phyloP scores from a whole-genome alignment of 2,113 vertebrate species.

The Callocephalon fimbriatum region DNA sequence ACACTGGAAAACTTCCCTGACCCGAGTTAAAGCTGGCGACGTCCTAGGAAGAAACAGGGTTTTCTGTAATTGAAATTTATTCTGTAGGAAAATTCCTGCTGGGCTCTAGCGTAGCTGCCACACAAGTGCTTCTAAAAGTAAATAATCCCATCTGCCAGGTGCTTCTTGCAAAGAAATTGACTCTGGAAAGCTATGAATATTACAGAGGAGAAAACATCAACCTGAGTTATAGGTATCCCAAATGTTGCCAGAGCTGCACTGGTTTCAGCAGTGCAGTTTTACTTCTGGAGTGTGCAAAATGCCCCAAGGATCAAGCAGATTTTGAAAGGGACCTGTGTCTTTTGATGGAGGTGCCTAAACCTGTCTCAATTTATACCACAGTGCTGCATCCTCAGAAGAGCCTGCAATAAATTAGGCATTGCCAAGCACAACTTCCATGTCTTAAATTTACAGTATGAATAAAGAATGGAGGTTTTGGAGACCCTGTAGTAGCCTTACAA shows the following conservation, averaged over 20 bases:
- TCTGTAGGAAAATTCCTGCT: not conserved
- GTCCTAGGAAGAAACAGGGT: rapidly evolving
- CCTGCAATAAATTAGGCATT: not conserved
- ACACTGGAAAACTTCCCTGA: not conserved
- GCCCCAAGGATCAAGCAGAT: not conserved
- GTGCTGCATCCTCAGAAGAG: not conserved
- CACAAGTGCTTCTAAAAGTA: not conserved
- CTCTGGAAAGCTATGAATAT: not conserved
- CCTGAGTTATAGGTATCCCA: not conserved
- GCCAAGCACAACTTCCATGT: not conserved
- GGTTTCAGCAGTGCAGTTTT: not conserved
- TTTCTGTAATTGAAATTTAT: not conserved
- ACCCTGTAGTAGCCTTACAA: not conserved
- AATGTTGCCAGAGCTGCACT: not conserved
- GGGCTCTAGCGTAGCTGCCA: not conserved
- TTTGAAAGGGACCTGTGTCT: not conserved
- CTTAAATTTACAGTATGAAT: not conserved
- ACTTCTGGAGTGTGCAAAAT: rapidly evolving
- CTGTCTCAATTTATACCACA: not conserved
- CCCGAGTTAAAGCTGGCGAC: not conserved
- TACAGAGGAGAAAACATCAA: not conserved
- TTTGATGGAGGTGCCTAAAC: not conserved
- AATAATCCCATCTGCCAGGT: not conserved
- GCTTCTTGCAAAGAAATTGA: not conserved
- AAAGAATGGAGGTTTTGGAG: not conserved